These are phyloP conservation scores for Agrotis exclamationis DNA, from an alignment of 2,888 invertebrate species.

Conservation along the genomic window DNA sequence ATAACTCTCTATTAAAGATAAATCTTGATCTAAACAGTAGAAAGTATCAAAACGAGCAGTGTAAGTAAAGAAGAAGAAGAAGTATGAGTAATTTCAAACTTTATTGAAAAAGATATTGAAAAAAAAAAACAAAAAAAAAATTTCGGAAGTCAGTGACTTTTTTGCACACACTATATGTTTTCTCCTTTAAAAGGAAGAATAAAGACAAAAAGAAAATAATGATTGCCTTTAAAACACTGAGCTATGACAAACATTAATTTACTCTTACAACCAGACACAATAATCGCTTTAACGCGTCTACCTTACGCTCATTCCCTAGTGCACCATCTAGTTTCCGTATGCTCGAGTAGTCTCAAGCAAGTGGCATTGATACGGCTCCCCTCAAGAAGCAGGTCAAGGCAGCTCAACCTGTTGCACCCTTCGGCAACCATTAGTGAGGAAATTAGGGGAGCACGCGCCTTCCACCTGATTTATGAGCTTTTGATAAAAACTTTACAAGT, in stretches of 20 bases:
- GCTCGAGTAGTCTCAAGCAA: constrained; percentile 56
- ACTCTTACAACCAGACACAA: not conserved
- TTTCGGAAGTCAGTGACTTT: too few relatives aligned
- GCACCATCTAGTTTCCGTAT: constrained; percentile 42
- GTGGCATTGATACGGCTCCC: constrained; percentile 75
- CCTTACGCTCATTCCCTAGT: not conserved
- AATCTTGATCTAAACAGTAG: too few relatives aligned
- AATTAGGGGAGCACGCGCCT: constrained; percentile 77
- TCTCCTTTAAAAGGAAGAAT: too few relatives aligned
- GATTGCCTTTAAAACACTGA: too few relatives aligned
- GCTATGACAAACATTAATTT: not conserved
- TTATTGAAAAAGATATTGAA: too few relatives aligned
- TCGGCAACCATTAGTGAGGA: constrained; percentile 68
- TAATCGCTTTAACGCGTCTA: not conserved
- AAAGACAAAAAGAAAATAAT: too few relatives aligned
- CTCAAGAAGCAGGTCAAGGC: constrained; percentile 88
- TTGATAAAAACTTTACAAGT: constrained; percentile 63
- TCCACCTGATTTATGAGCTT: constrained; percentile 70
- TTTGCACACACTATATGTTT: too few relatives aligned
- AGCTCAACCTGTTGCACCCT: constrained; percentile 84
- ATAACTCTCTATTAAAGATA: too few relatives aligned
- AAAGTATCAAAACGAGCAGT: too few relatives aligned
- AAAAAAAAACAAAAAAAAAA: too few relatives aligned
- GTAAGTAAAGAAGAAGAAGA: too few relatives aligned
- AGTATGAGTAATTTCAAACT: too few relatives aligned